Conservation (phyloP, 2,888 invertebrate genomes). For the Tetranychus piercei region DNA sequence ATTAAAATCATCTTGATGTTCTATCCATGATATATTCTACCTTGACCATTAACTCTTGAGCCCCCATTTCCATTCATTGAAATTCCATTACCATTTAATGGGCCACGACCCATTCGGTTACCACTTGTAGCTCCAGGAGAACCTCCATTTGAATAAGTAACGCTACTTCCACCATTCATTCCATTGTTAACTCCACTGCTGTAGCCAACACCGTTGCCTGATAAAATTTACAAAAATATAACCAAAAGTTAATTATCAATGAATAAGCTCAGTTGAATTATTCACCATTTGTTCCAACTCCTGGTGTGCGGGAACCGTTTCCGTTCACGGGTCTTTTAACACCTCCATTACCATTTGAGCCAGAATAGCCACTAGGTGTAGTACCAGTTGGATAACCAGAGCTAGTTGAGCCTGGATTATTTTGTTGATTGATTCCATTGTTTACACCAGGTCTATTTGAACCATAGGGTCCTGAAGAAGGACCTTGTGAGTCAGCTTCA, state of each 20-base stretch:
- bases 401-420: not conserved
- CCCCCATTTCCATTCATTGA: not conserved
- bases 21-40: not conserved
- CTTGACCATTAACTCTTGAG: not conserved
- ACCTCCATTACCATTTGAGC: not conserved
- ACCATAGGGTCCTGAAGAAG: not conserved
- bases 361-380: not conserved
- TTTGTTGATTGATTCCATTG: not conserved
- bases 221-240: not conserved
- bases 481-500: not conserved
- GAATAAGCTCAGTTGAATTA: not conserved
- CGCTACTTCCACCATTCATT: not conserved
- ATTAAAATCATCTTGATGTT: no score
- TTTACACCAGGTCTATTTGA: not conserved
- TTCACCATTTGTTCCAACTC: not conserved
- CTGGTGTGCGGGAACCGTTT: not conserved
- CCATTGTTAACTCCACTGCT: not conserved
- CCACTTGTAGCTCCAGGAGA: not conserved
- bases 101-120: not conserved
- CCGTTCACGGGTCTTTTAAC: not conserved
- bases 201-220: not conserved
- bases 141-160: not conserved
- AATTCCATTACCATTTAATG: constrained; percentile 1
- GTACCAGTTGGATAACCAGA: not conserved
- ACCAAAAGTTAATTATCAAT: not conserved